Evolutionary conservation across 2,113 vertebrate species (phyloP).

Genomic region (Tupaia tana): DNA sequence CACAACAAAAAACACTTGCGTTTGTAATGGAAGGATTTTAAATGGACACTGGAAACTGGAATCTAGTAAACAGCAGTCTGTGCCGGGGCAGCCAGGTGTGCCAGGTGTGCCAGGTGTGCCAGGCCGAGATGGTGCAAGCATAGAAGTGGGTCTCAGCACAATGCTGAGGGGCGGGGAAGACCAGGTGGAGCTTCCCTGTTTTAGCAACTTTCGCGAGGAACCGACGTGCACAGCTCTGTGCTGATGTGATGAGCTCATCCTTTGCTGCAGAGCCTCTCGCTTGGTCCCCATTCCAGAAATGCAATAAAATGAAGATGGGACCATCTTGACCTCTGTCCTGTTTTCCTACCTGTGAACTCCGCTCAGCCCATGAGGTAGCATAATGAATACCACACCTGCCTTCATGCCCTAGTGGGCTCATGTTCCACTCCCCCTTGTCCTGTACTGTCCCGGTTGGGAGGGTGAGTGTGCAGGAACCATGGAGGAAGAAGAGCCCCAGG

Average conservation of each 20-base stretch:
- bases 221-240: not conserved
- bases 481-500: too few species aligned
- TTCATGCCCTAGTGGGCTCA: not conserved
- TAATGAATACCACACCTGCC: rapidly evolving
- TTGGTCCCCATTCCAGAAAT: not conserved
- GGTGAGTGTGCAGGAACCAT: rapidly evolving
- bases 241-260: not conserved
- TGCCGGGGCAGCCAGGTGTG: not conserved
- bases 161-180: not conserved
- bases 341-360: not conserved
- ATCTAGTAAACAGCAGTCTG: not conserved
- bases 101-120: too few species aligned
- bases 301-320: not conserved
- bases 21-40: not conserved
- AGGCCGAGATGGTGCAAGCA: rapidly evolving
- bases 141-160: not conserved
- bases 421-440: rapidly evolving
- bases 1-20: not conserved
- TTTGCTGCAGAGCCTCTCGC: rapidly evolving
- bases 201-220: not conserved
- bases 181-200: rapidly evolving
- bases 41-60: not conserved
- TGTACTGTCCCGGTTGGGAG: rapidly evolving
- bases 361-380: not conserved
- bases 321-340: not conserved